A percentile compares a stretch with the other conserved stretches of the same genome.
phyloP scores from a whole-genome alignment of 2,888 invertebrate species.

The Dryomyza anilis region DNA sequence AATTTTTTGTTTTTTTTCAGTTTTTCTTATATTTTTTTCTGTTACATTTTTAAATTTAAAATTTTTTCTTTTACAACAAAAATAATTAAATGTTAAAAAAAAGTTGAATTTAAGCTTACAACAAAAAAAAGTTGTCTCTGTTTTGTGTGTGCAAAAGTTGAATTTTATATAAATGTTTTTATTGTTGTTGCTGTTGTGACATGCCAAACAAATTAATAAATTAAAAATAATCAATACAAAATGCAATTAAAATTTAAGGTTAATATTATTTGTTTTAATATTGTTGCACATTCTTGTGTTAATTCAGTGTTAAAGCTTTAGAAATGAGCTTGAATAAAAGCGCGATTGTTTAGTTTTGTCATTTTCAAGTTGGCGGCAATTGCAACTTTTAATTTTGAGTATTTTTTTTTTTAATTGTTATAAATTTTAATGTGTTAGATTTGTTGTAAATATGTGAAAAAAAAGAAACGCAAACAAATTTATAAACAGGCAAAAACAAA shows the following conservation, averaged over 20 bases:
- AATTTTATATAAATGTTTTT: conserved; percentile 23
- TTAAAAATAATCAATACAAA: conserved; percentile 6
- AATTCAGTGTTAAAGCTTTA: background rate
- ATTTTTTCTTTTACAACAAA: conserved; percentile 18
- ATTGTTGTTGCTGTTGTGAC: conserved; percentile 18
- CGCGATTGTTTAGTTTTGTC: background rate
- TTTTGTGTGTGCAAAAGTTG: conserved; percentile 15
- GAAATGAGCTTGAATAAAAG: background rate
- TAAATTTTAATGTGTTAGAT: conserved; percentile 1
- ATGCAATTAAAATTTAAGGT: conserved; percentile 1
- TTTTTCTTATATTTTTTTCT: conserved; percentile 15
- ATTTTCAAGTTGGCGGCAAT: background rate
- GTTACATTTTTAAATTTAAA: conserved; percentile 7
- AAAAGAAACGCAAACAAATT: conserved; percentile 52
- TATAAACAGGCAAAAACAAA: conserved; percentile 51
- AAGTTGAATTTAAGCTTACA: conserved; percentile 8
- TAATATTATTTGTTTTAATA: background rate
- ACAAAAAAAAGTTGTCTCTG: conserved; percentile 26
- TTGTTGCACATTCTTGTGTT: background rate
- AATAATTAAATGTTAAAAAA: conserved; percentile 19
- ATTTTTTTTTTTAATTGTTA: no score
- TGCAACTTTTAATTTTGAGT: conserved; percentile 30
- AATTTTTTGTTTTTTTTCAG: conserved; percentile 14
- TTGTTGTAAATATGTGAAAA: background rate
- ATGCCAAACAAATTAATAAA: conserved; percentile 8